Evolutionary conservation across 2,888 invertebrate species (phyloP).

Genomic region (Hemicrepidius hirtus): DNA sequence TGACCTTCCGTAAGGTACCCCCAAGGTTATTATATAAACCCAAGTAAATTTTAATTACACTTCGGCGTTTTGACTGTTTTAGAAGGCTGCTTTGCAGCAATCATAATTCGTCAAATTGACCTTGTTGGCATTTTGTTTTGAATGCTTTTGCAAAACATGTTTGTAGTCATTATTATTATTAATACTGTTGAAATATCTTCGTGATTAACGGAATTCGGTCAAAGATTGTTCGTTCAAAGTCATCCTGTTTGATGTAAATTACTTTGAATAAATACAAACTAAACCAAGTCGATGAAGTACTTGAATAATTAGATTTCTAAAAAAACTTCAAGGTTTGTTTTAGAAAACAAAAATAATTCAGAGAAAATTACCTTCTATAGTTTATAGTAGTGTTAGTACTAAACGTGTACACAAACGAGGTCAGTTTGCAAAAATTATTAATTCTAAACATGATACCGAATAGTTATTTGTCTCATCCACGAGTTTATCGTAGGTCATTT

Average conservation of each 20-base stretch:
- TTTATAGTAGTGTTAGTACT: neutral
- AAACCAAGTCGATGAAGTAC: neutral
- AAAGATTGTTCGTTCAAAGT: no score
- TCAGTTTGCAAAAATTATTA: conserved; percentile 6
- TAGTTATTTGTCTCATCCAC: neutral
- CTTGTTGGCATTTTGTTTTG: neutral
- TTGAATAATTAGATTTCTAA: conserved; percentile 19
- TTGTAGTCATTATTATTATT: neutral
- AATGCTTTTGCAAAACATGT: neutral
- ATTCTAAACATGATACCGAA: conserved; percentile 11
- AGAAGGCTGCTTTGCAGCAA: conserved; percentile 44
- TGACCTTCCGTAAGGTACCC: conserved; percentile 46
- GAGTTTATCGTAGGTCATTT: conserved; percentile 19
- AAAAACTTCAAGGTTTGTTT: conserved; percentile 19
- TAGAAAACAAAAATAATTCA: conserved; percentile 16
- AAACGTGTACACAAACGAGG: conserved; percentile 9
- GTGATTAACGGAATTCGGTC: no score
- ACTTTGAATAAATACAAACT: no score
- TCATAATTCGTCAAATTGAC: conserved; percentile 45
- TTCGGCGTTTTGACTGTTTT: conserved; percentile 23
- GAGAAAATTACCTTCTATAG: conserved; percentile 10
- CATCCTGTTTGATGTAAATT: no score
- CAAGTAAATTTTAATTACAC: conserved; percentile 42
- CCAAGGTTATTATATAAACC: conserved; percentile 44
- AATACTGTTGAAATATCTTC: no score